Evolutionary conservation across 1,140 invertebrate genomes (phyloP).

Genomic region (Hestina assimilis): DNA sequence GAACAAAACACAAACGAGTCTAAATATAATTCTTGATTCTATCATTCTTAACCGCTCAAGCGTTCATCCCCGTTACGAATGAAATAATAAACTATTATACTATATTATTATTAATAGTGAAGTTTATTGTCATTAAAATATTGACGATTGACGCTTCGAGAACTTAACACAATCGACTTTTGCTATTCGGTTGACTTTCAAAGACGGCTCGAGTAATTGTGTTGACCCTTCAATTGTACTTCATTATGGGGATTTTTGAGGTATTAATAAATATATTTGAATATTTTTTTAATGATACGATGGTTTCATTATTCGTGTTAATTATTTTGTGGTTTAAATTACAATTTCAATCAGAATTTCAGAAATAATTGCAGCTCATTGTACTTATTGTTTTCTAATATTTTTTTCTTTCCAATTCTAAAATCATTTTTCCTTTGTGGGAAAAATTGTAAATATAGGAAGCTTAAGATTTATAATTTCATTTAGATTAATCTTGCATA

Average conservation of each 20-base stretch:
- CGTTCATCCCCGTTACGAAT: conserved; percentile 66
- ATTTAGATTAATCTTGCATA: too few relatives aligned
- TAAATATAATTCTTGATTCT: conserved; percentile 64
- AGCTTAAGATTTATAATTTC: too few relatives aligned
- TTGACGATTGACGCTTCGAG: conserved; percentile 58
- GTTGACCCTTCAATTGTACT: conserved; percentile 55
- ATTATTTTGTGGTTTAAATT: neutral
- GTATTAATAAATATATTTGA: neutral
- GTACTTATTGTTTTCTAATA: too few relatives aligned
- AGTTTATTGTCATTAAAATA: conserved; percentile 53
- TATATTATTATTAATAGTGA: conserved; percentile 58
- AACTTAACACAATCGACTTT: conserved; percentile 72
- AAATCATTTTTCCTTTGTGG: too few relatives aligned
- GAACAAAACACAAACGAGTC: conserved; percentile 43
- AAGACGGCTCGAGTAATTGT: conserved; percentile 64
- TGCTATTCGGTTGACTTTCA: conserved; percentile 58
- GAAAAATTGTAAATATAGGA: too few relatives aligned
- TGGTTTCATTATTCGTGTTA: neutral
- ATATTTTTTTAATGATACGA: neutral
- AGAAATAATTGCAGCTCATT: too few relatives aligned
- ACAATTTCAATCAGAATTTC: too few relatives aligned
- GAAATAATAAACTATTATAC: conserved; percentile 62
- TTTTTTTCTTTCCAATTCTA: too few relatives aligned
- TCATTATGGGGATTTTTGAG: conserved; percentile 38
- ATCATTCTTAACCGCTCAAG: conserved; percentile 67